A percentile compares a stretch with the other conserved stretches of the same genome.
phyloP scores from a whole-genome alignment of 2,888 invertebrate species.

The Stenodema calcarata region DNA sequence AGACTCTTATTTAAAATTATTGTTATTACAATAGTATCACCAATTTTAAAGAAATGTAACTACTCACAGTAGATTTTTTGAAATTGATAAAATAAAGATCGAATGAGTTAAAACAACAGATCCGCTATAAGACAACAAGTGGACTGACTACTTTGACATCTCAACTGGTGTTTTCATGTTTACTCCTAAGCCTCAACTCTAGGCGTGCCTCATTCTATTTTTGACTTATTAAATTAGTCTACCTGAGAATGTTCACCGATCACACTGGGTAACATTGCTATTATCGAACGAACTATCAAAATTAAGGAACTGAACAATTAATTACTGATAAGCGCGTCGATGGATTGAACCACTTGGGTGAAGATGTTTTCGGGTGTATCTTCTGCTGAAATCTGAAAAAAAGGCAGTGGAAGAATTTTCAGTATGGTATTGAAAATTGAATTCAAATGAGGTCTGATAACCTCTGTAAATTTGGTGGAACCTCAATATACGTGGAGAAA shows the following conservation, averaged over 20 bases:
- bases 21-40: too few relatives aligned
- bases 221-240: not conserved
- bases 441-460: too few relatives aligned
- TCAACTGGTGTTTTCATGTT: not conserved
- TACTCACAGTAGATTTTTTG: too few relatives aligned
- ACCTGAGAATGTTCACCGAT: not conserved
- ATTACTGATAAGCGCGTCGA: conserved; percentile 62
- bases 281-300: not conserved
- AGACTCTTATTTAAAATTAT: not conserved
- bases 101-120: too few relatives aligned
- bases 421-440: too few relatives aligned
- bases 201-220: not conserved
- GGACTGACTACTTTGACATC: not conserved
- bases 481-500: too few relatives aligned
- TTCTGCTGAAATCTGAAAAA: conserved; percentile 79
- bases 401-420: too few relatives aligned
- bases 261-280: not conserved
- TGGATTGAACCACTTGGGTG: conserved; percentile 68
- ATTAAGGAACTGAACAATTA: not conserved
- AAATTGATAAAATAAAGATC: too few relatives aligned
- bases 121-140: too few relatives aligned
- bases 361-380: conserved; percentile 79
- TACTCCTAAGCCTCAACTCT: not conserved
- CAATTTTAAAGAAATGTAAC: too few relatives aligned
- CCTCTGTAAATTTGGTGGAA: too few relatives aligned